Percentiles rank a stretch among this genome's conserved stretches.
Evolutionary conservation across 2,888 invertebrate genomes (phyloP).

Genomic region (Leucophora obtusa): DNA sequence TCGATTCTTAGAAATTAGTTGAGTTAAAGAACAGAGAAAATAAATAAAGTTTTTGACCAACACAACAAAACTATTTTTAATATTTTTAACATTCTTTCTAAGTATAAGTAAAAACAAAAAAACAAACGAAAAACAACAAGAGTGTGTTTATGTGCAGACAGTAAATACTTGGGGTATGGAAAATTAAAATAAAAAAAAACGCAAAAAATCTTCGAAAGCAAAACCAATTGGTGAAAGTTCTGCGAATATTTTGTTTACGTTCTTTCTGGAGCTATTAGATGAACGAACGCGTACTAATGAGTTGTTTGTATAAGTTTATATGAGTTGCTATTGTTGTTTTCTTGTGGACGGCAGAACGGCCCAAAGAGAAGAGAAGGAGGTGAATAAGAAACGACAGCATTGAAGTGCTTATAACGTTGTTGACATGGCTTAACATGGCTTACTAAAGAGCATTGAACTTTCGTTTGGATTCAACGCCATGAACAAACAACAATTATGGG

Average conservation of each 20-base stretch:
- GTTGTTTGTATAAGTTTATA: slow-evolving; percentile 29
- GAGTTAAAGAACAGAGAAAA: slow-evolving; percentile 31
- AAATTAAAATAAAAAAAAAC: slow-evolving; percentile 49
- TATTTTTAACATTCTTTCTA: not conserved
- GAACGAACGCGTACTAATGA: slow-evolving; percentile 44
- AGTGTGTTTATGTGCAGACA: not conserved
- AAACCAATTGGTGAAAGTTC: slow-evolving; percentile 78
- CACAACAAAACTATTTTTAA: not conserved
- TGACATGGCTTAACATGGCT: slow-evolving; percentile 65
- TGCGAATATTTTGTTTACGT: slow-evolving; percentile 69
- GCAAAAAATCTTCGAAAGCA: slow-evolving; percentile 72
- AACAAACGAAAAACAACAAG: not conserved
- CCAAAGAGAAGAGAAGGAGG: slow-evolving; percentile 34
- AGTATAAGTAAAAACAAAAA: not conserved
- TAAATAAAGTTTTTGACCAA: slow-evolving; percentile 27
- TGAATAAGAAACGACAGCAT: slow-evolving; percentile 29
- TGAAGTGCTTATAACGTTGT: slow-evolving; percentile 45
- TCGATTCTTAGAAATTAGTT: slow-evolving; percentile 47
- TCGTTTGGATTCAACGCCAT: slow-evolving; percentile 46
- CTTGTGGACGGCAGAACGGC: slow-evolving; percentile 17
- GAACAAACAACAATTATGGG: slow-evolving; percentile 38
- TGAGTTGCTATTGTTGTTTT: slow-evolving; percentile 33
- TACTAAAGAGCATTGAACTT: slow-evolving; percentile 64
- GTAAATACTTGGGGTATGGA: not conserved
- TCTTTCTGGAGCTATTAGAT: slow-evolving; percentile 67